Percentiles rank a stretch among this genome's conserved stretches.
phyloP scores from a whole-genome alignment of 2,113 vertebrate species.

The Dunckerocampus dactyliophorus region DNA sequence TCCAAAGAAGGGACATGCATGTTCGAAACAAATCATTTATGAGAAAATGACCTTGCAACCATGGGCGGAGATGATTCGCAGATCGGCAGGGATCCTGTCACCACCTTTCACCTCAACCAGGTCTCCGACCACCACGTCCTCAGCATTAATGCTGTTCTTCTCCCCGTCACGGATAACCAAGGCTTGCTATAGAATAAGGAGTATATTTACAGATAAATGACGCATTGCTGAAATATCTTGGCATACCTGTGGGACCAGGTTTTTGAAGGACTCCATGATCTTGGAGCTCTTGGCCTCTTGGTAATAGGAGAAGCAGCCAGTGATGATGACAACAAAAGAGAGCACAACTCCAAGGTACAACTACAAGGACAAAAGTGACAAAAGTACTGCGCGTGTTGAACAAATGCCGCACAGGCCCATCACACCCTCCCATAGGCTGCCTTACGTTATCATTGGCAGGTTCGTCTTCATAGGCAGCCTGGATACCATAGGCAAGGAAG shows the following conservation, averaged over 20 bases:
- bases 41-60: conserved; percentile 84
- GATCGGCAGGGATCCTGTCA: conserved; percentile 91
- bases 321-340: conserved; percentile 92
- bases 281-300: conserved; percentile 98
- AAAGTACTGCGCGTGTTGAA: not conserved
- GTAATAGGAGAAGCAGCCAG: conserved; percentile 94
- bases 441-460: conserved; percentile 87
- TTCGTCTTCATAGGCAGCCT: conserved; percentile 78
- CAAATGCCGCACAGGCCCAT: not conserved
- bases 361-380: conserved; percentile 55
- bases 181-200: conserved; percentile 80
- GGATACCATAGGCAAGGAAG: conserved; percentile 87
- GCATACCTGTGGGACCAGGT: conserved; percentile 93
- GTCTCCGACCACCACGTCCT: conserved; percentile 88
- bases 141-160: conserved; percentile 88
- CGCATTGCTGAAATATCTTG: not conserved
- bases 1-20: not conserved
- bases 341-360: conserved; percentile 92
- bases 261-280: conserved; percentile 99
- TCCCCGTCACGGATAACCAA: conserved; percentile 91
- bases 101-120: conserved; percentile 95
- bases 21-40: not conserved
- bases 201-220: not conserved
- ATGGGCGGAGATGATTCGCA: conserved; percentile 85
- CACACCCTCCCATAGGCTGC: not conserved